Evolutionary conservation across 2,113 vertebrate species (phyloP).

Genomic region (Cygnus atratus): DNA sequence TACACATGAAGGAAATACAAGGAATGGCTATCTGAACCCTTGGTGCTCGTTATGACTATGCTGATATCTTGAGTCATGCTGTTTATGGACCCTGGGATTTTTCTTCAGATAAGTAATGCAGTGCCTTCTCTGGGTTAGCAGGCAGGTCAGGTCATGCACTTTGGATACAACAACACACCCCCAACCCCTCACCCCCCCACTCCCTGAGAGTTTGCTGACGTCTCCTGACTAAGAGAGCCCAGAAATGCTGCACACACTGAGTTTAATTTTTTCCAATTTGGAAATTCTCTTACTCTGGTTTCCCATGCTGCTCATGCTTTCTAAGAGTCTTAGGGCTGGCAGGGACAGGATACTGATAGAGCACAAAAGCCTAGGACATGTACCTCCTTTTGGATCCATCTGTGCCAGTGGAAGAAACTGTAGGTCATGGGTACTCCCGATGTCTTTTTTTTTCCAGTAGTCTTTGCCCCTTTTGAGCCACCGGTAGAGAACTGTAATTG

Average conservation of each 20-base stretch:
- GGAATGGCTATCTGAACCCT: neutral
- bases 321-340: neutral
- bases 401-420: neutral
- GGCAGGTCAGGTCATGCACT: neutral
- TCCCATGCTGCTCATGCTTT: neutral
- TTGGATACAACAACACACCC: neutral
- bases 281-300: neutral
- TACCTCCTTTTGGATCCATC: neutral
- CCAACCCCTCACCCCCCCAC: neutral
- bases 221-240: neutral
- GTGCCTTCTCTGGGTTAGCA: neutral
- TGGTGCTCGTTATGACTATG: neutral
- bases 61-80: neutral
- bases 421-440: neutral
- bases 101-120: fast-evolving
- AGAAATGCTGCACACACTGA: neutral
- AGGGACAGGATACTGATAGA: neutral
- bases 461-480: neutral
- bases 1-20: neutral
- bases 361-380: neutral
- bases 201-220: neutral
- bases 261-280: neutral
- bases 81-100: neutral
- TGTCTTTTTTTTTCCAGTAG: neutral
- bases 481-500: neutral